These are phyloP conservation scores for Venustaconcha ellipsiformis DNA, from an alignment of 1,140 invertebrate species.

Conservation along the genomic window DNA sequence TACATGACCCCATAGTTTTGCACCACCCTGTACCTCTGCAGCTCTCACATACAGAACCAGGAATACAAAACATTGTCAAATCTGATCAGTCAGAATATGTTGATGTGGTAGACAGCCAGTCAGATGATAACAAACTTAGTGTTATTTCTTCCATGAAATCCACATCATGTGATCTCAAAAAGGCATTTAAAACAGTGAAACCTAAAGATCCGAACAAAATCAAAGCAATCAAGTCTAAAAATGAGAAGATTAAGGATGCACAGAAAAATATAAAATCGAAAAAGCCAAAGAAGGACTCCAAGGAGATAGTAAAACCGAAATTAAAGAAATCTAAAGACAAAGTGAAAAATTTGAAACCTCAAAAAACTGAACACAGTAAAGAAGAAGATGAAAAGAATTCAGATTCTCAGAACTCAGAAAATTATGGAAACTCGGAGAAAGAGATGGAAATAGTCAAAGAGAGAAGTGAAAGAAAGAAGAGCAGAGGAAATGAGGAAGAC, in stretches of 20 bases:
- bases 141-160: too few species aligned
- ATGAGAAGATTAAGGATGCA: background rate
- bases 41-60: constrained; percentile 28
- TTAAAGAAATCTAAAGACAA: constrained; percentile 7
- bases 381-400: constrained; percentile 17
- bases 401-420: constrained; percentile 1
- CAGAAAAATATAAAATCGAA: constrained; percentile 3
- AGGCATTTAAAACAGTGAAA: too few species aligned
- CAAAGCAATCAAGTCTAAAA: too few species aligned
- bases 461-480: background rate
- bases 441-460: background rate
- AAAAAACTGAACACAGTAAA: constrained; percentile 2
- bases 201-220: too few species aligned
- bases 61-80: background rate
- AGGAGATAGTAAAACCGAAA: constrained; percentile 13
- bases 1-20: constrained; percentile 35
- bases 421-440: background rate
- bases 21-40: constrained; percentile 40
- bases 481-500: constrained; percentile 7
- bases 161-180: too few species aligned
- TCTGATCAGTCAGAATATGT: too few species aligned
- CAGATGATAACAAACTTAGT: too few species aligned
- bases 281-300: background rate
- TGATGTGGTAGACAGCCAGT: too few species aligned
- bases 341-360: constrained; percentile 9